A percentile compares a stretch with the other conserved stretches of the same genome.
Conservation (phyloP, 2,888 invertebrate genomes). For the Chymomyza caudatula region DNA sequence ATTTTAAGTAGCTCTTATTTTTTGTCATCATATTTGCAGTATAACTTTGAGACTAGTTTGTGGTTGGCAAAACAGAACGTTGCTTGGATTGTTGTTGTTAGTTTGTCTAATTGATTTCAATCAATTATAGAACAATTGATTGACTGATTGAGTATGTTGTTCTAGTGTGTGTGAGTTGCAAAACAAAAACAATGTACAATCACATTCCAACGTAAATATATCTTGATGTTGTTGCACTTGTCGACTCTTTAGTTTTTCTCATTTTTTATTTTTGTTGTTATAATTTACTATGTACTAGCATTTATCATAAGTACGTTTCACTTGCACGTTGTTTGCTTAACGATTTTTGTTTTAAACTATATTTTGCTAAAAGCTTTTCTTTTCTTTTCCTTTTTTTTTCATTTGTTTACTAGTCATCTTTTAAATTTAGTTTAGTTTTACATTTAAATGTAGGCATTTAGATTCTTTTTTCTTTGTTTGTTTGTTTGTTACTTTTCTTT, state of each 20-base stretch:
- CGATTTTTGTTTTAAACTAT: constrained; percentile 28
- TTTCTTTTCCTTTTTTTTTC: constrained; percentile 6
- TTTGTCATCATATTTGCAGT: constrained; percentile 10
- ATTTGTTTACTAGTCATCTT: constrained; percentile 27
- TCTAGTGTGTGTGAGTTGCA: not conserved
- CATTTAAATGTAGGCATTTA: constrained; percentile 5
- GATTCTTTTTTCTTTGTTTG: constrained; percentile 28
- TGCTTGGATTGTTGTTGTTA: not conserved
- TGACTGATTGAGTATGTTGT: not conserved
- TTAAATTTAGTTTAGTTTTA: constrained; percentile 12
- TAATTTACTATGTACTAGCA: constrained; percentile 54
- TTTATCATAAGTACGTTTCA: constrained; percentile 70
- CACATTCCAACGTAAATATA: not conserved
- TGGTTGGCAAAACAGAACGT: constrained; percentile 49
- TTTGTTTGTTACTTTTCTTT: no score
- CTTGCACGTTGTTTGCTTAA: constrained; percentile 10
- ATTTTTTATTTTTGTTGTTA: constrained; percentile 22
- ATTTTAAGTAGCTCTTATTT: constrained; percentile 29
- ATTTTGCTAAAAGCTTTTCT: constrained; percentile 57
- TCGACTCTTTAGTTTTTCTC: constrained; percentile 7
- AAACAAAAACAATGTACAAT: not conserved
- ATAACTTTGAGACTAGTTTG: constrained; percentile 51
- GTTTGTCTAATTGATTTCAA: not conserved
- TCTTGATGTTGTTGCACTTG: constrained; percentile 23
- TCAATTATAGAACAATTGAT: not conserved